Base-by-base conservation (phyloP, 2,797 vertebrate species). In the Sparidentex hasta region DNA sequence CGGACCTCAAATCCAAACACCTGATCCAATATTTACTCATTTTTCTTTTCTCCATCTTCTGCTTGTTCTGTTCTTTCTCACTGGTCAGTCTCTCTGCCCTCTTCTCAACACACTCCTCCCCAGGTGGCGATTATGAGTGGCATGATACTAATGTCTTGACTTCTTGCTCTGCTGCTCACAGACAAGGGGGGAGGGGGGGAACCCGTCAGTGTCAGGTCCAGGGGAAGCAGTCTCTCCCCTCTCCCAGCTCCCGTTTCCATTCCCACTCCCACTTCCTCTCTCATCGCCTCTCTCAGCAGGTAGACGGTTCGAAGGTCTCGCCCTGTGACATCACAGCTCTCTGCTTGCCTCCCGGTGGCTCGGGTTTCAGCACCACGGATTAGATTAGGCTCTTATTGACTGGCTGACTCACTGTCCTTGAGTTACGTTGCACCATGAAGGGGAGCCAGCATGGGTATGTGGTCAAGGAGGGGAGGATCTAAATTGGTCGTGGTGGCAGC, bases 321-420 rank as follows among this genome's bases (percentile, higher is more conserved):
- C 71, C 65, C 73, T 33, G 62, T 91, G 90, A 92, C 89, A 83
- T 87, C 80, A 75, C 55, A 41, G 72, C 74, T 58, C 75, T 66
- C 47, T 70, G 54, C 78, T 68, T 41, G 70, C 81, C 80, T 91
- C 83, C 44, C 56, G 46, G 70, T 2, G 41, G 59, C 90, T 90
- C 88, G 51, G 82, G 82, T 91, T 92, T 90, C 88, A 81, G 78
- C 70, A 81, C 20, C 72, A 17, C 5, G 12, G 77, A 92, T 90
- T 82, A 74, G 78, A 89, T 91, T 86, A 86, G 72, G 68, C 71
- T 86, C 76, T 74, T 83, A 85, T 81, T 83, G 76, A 74, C 81
- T 51, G 74, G 74, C 87, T 88, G 91, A 87, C 84, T 91, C 84
- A 74, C 75, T 85, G 89, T 86, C 88, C 84, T 93, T 90, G 88